phyloP scores from a whole-genome alignment of 2,113 vertebrate species.

The Ceuthmochares aereus region DNA sequence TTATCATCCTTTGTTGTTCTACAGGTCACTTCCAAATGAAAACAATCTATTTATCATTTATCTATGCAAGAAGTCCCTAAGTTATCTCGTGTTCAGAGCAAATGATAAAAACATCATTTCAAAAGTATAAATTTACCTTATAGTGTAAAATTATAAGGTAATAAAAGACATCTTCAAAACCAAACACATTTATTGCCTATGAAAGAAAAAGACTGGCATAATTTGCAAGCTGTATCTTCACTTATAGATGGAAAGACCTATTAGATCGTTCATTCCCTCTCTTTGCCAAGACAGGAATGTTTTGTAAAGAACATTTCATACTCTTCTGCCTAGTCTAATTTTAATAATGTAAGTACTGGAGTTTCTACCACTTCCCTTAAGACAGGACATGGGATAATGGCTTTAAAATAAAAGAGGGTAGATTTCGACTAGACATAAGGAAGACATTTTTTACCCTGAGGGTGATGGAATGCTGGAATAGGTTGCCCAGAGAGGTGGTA shows the following conservation, averaged over 20 bases:
- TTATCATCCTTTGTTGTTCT: background rate
- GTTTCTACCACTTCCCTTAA: background rate
- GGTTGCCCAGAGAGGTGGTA: too few species aligned
- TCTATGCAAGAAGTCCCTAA: background rate
- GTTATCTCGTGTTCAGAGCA: background rate
- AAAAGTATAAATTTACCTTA: background rate
- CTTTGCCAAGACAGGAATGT: conserved; percentile 43
- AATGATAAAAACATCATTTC: background rate
- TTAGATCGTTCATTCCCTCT: conserved; percentile 29
- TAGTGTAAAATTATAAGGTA: background rate
- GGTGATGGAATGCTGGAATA: too few species aligned
- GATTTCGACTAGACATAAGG: too few species aligned
- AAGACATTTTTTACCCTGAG: too few species aligned
- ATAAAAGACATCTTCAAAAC: background rate
- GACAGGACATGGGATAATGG: too few species aligned
- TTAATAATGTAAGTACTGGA: background rate
- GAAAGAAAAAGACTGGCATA: background rate
- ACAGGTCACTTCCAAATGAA: background rate
- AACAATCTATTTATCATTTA: background rate
- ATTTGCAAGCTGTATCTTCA: conserved; percentile 29
- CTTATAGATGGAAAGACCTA: conserved; percentile 52
- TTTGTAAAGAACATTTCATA: conserved; percentile 30
- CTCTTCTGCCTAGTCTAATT: conserved; percentile 28
- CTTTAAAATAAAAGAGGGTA: too few species aligned
- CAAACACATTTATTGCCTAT: background rate